Conservation (phyloP, 2,113 vertebrate species). For the Heliornis fulica region DNA sequence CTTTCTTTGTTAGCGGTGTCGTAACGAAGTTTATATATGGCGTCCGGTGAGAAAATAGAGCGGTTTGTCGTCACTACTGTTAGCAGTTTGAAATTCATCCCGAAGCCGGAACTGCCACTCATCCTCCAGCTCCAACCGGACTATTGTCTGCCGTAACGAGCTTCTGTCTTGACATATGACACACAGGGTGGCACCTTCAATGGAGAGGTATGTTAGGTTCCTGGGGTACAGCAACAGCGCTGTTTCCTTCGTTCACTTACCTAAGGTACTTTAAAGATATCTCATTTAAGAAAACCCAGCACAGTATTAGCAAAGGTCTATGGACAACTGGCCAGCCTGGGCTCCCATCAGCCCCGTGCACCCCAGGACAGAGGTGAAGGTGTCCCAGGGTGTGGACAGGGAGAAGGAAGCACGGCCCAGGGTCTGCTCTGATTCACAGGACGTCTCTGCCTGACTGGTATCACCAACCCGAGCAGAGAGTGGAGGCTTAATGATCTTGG, state of each 20-base stretch:
- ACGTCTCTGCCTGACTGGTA: background rate
- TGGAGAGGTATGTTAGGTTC: background rate
- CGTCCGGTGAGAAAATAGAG: constrained; percentile 96
- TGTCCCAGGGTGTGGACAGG: background rate
- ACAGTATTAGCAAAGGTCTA: background rate
- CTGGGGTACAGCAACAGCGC: accelerated
- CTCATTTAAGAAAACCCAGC: too few relatives aligned
- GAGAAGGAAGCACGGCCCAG: background rate
- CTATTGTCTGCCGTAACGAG: constrained; percentile 94
- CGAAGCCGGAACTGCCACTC: constrained; percentile 98
- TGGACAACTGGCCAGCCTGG: accelerated
- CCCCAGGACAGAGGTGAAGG: accelerated
- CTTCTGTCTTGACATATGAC: constrained; percentile 97
- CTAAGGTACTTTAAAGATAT: background rate
- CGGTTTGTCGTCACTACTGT: constrained; percentile 92
- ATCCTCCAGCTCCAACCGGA: constrained; percentile 92
- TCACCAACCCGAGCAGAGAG: background rate
- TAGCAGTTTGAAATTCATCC: constrained; percentile 97
- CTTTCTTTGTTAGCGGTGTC: background rate
- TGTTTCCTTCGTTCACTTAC: background rate
- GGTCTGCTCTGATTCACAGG: background rate
- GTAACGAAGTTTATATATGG: constrained; percentile 79
- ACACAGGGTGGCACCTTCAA: constrained; percentile 93
- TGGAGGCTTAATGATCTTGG: too few relatives aligned
- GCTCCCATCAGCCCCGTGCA: background rate